Evolutionary conservation across 1,140 invertebrate genomes (phyloP).

Genomic region (Chlorops oryzae): DNA sequence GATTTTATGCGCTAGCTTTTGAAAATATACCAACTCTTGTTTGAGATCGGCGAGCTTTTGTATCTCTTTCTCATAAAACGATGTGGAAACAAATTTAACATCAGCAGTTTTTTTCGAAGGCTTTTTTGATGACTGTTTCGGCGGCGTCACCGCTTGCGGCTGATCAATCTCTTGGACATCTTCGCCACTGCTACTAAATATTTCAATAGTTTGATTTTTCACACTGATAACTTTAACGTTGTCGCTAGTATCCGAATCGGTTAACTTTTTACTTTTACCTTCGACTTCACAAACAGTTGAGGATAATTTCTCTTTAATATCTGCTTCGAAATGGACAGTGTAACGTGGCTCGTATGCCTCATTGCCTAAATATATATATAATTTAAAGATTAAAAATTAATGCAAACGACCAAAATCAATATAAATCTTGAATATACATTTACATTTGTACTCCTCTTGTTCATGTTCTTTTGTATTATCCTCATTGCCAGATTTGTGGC

Average conservation of each 20-base stretch:
- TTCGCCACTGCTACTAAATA: slow-evolving; percentile 26
- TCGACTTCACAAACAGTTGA: slow-evolving; percentile 24
- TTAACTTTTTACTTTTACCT: background rate
- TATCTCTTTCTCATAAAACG: slow-evolving; percentile 24
- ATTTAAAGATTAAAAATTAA: too few species aligned
- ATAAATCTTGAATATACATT: too few species aligned
- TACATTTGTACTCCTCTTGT: too few species aligned
- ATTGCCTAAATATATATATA: background rate
- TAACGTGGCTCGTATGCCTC: slow-evolving; percentile 23
- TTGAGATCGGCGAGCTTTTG: slow-evolving; percentile 24
- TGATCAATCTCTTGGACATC: too few species aligned
- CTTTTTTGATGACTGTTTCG: too few species aligned
- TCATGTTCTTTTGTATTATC: too few species aligned
- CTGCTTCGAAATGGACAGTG: slow-evolving; percentile 27
- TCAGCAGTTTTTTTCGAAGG: too few species aligned
- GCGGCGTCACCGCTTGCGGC: too few species aligned
- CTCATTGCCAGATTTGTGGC: too few species aligned
- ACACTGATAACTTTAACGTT: slow-evolving; percentile 31
- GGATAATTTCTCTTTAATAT: slow-evolving; percentile 28
- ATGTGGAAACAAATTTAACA: slow-evolving; percentile 16
- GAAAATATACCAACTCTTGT: slow-evolving; percentile 17
- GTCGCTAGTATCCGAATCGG: slow-evolving; percentile 28
- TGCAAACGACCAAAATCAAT: too few species aligned
- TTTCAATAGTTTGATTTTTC: slow-evolving; percentile 32
- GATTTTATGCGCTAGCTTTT: slow-evolving; percentile 30